These are phyloP conservation scores for Cyclopterus lumpus DNA, from an alignment of 2,797 vertebrate species.

Conservation along the genomic window DNA sequence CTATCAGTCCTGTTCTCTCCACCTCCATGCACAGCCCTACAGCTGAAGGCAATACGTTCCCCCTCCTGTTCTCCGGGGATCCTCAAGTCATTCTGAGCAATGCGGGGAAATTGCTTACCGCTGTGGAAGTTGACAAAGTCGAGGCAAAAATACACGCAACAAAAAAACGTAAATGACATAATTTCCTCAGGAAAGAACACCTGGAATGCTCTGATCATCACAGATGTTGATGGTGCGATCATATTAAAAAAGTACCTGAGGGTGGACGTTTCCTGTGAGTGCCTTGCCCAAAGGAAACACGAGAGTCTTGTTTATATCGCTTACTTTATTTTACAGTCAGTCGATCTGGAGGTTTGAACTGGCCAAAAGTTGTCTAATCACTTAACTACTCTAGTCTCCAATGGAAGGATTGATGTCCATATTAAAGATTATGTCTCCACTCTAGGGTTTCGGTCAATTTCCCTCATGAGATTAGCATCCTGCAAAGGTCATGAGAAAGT, in stretches of 20 bases:
- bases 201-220: conserved; percentile 12
- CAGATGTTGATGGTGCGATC: conserved; percentile 19
- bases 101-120: conserved; percentile 56
- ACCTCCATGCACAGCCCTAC: conserved; percentile 53
- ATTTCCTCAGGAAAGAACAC: conserved; percentile 45
- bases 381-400: conserved; percentile 1
- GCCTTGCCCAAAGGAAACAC: not conserved
- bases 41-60: conserved; percentile 49
- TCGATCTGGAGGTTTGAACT: not conserved
- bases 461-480: not conserved
- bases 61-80: conserved; percentile 39
- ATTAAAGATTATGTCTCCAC: not conserved
- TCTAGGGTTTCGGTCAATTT: conserved; percentile 8
- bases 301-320: not conserved
- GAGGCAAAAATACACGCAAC: conserved; percentile 28
- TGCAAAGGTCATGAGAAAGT: conserved; percentile 21
- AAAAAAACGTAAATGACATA: conserved; percentile 47
- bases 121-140: conserved; percentile 44
- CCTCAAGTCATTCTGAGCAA: conserved; percentile 51
- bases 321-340: not conserved
- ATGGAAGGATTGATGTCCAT: not conserved
- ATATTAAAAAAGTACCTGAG: conserved; percentile 9
- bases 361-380: not conserved
- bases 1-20: conserved; percentile 50
- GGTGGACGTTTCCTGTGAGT: conserved; percentile 8